Evolutionary conservation across 2,113 vertebrate genomes (phyloP), one percentile per base, ranked within the genome.

Genomic region (Onychorhynchus coronatus): DNA sequence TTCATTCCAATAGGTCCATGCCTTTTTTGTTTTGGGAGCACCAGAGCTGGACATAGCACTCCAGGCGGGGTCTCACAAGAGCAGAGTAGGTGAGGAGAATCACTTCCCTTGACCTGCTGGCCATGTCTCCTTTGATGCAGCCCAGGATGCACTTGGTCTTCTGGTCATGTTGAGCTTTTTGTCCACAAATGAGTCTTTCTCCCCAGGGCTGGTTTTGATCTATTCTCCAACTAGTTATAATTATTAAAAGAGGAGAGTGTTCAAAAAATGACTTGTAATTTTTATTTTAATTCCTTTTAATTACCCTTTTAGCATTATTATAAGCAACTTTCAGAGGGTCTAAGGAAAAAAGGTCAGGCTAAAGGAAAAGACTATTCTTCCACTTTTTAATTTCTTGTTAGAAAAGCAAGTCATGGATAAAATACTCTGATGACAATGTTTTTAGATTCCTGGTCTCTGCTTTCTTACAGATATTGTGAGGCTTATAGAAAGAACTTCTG

Each of bases 21-120:
- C n/a, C 24, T 12, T 10, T 56, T 30, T 3, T 25, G 42, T 39
- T 8, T 1, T 25, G 62, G 7, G 5, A 6, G 2, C 0, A 21
- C 31, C 72, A 67, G 44, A 7, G 21, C 49, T 63, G 41, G 33
- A n/a, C 41, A 30, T 41, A 56, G 56, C 30, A 0, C 24, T 56
- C 12, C 28, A 24, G n/a, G 30, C 30, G 75, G 24, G 41, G 10
- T 55, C 41, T 41, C 66, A 47, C 3, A 58, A 30, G 33, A 6
- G 55, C 71, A 47, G 50, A 56, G 50, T 72, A 67, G 62, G 76
- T 14, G 13, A 30, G 16, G 12, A 63, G 75, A 78, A 71, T 63
- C 16, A 21, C n/a, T 28, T n/a, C 39, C 30, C 41, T 55, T 2
- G 1, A 23, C 58, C 25, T 47, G 39, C 39, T 55, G n/a, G 39